Evolutionary conservation across 2,888 invertebrate genomes (phyloP).

Genomic region (Pherbina coryleti): DNA sequence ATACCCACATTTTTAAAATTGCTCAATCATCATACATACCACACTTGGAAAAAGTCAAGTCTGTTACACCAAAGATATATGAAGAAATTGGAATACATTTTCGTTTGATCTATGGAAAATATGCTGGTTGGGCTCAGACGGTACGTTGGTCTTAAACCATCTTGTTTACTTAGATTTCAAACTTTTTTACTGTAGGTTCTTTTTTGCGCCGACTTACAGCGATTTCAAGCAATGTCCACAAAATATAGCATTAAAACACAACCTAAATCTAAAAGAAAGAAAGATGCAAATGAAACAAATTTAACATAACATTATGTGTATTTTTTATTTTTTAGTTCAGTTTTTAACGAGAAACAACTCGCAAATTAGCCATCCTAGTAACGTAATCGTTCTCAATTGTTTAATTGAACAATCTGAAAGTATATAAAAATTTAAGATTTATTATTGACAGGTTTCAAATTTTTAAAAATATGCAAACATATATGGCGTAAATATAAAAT

Average conservation of each 20-base stretch:
- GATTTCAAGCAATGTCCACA: slow-evolving; percentile 70
- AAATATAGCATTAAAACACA: slow-evolving; percentile 27
- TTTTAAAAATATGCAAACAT: no score
- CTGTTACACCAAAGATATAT: slow-evolving; percentile 85
- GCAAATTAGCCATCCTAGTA: no score
- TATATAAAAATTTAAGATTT: no score
- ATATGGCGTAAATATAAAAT: no score
- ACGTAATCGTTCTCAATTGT: no score
- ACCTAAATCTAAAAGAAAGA: slow-evolving; percentile 33
- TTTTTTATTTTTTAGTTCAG: slow-evolving; percentile 12
- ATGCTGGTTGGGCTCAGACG: slow-evolving; percentile 96
- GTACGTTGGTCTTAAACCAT: slow-evolving; percentile 71
- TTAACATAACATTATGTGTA: neutral
- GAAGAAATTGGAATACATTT: slow-evolving; percentile 88
- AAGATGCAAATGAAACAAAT: slow-evolving; percentile 34
- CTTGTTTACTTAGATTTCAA: neutral
- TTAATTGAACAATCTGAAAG: no score
- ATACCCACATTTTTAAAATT: slow-evolving; percentile 96
- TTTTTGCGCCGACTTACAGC: slow-evolving; percentile 85
- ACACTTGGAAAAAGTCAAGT: slow-evolving; percentile 78
- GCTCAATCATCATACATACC: slow-evolving; percentile 86
- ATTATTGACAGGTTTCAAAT: no score
- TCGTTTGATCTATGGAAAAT: slow-evolving; percentile 82
- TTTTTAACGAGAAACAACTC: neutral
- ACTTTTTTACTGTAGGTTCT: slow-evolving; percentile 74